phyloP scores from a whole-genome alignment of 2,797 vertebrate genomes.

The Podarcis lilfordi region DNA sequence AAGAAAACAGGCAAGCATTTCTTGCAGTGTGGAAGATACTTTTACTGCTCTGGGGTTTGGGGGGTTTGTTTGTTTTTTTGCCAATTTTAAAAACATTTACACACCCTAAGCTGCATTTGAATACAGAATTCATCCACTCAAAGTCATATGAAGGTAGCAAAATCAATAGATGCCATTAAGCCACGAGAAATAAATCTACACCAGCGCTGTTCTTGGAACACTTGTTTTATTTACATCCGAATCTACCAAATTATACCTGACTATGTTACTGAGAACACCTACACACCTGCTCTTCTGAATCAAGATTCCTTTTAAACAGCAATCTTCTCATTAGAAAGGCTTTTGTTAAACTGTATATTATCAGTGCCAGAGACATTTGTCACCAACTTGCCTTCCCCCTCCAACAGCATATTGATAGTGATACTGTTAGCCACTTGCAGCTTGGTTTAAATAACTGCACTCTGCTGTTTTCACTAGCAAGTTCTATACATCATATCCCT shows the following conservation, averaged over 20 bases:
- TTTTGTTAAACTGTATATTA: constrained; percentile 59
- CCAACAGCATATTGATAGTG: constrained; percentile 38
- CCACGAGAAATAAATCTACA: constrained; percentile 46
- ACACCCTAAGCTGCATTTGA: not conserved
- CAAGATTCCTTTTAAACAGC: constrained; percentile 40
- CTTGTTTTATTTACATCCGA: constrained; percentile 33
- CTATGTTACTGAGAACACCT: constrained; percentile 33
- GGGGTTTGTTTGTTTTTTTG: not conserved
- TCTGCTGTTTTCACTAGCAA: constrained; percentile 49
- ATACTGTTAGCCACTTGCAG: constrained; percentile 17
- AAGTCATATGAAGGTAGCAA: constrained; percentile 34
- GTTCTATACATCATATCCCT: constrained; percentile 26
- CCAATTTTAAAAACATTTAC: constrained; percentile 5
- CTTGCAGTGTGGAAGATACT: constrained; percentile 9
- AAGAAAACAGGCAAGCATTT: not conserved
- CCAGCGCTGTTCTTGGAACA: not conserved
- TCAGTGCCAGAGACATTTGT: constrained; percentile 65
- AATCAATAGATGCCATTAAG: constrained; percentile 47
- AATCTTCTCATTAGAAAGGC: constrained; percentile 48
- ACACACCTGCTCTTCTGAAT: constrained; percentile 22
- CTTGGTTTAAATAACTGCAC: constrained; percentile 42
- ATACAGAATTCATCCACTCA: constrained; percentile 25
- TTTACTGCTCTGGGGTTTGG: not conserved
- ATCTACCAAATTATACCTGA: not conserved
- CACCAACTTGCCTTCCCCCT: constrained; percentile 60